A percentile compares a stretch with the other conserved stretches of the same genome.
Evolutionary conservation across 92 coral and sea anemone genomes (phyloP).

Genomic region (Metridium senile): DNA sequence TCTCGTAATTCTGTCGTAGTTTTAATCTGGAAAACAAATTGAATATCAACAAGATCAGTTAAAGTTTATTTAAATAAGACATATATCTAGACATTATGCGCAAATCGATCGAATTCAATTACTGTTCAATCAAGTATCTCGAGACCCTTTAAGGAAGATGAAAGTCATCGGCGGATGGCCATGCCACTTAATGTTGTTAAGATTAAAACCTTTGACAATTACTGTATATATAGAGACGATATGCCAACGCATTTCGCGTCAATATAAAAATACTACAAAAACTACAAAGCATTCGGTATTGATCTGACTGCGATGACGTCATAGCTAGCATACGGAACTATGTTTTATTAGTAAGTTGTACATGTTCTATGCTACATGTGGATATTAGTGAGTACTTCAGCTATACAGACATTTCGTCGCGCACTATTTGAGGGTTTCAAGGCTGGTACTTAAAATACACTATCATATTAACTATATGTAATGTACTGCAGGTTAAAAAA

Average conservation of each 20-base stretch:
- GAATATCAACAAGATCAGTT: background rate
- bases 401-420: no score
- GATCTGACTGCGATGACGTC: background rate
- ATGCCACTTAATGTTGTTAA: no score
- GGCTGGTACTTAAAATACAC: no score
- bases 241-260: background rate
- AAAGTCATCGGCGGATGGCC: background rate
- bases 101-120: background rate
- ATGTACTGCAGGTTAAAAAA: no score
- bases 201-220: no score
- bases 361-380: no score
- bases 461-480: no score
- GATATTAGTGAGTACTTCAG: no score
- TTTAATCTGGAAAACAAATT: conserved; percentile 3
- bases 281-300: background rate
- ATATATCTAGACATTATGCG: background rate
- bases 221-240: background rate
- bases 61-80: background rate
- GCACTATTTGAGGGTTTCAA: no score
- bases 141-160: background rate
- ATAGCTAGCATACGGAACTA: no score
- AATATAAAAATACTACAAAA: background rate
- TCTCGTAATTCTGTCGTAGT: background rate
- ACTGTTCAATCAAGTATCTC: background rate
- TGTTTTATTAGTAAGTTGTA: no score